These are phyloP conservation scores for Dasysyrphus tricinctus DNA, from an alignment of 2,888 invertebrate species.

Conservation along the genomic window DNA sequence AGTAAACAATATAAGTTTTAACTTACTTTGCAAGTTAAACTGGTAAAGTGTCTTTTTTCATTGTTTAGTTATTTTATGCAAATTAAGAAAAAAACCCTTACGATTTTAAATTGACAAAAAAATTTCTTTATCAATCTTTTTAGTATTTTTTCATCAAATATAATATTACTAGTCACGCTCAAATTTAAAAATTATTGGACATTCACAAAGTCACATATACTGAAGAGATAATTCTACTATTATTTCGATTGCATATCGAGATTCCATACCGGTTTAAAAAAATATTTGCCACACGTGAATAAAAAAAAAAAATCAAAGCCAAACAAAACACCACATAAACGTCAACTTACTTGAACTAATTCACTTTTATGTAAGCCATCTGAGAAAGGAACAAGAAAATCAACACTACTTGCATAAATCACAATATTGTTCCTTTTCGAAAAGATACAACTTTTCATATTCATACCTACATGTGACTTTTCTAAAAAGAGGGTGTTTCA, in stretches of 20 bases:
- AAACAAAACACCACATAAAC: conserved; percentile 25
- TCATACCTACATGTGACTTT: conserved; percentile 22
- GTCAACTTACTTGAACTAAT: conserved; percentile 64
- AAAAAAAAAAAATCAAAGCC: not conserved
- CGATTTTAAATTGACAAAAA: conserved; percentile 1
- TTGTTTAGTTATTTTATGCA: not conserved
- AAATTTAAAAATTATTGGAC: not conserved
- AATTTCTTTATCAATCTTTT: not conserved
- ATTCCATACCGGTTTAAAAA: conserved; percentile 37
- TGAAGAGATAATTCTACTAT: conserved; percentile 19
- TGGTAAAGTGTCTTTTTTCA: not conserved
- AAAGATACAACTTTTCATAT: conserved; percentile 21
- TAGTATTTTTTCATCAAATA: conserved; percentile 6
- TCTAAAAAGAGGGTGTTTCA: conserved; percentile 17
- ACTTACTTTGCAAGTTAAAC: not conserved
- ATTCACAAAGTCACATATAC: conserved; percentile 3
- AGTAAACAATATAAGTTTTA: not conserved
- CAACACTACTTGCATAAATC: conserved; percentile 63
- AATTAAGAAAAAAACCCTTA: conserved; percentile 1
- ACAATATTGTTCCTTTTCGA: conserved; percentile 52
- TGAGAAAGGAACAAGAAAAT: conserved; percentile 59
- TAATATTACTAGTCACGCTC: not conserved
- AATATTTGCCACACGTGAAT: conserved; percentile 30
- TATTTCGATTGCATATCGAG: conserved; percentile 39
- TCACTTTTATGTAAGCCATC: conserved; percentile 37